Evolutionary conservation across 2,113 vertebrate species (phyloP), one percentile per base, ranked within the genome.

Genomic region (Chloebia gouldiae): DNA sequence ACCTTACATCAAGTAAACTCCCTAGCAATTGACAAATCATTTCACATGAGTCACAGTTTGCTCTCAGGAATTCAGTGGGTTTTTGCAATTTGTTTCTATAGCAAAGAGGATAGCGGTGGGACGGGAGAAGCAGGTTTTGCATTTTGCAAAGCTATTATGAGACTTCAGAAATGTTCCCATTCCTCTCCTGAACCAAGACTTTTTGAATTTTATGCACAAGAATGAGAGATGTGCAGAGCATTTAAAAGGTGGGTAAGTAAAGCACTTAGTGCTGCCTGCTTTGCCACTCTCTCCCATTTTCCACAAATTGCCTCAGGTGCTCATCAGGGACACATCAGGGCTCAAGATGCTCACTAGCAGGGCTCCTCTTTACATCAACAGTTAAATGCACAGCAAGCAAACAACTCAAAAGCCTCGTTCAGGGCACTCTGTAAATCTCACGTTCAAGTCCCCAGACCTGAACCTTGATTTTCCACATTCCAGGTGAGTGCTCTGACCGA

Each of bases 401-500:
- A 71, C 53, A 87, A 44, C 27, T 69, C 24, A 2, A 83, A 71
- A 81, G 60, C 72, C 33, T n/a, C 0, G 13, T 50, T 80, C 44
- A 31, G 80, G 83, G 54, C 65, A 56, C 24, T 78, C 1, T 59
- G 64, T 40, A 75, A 92, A 86, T 64, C 80, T 78, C 94, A 94
- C 2, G 86, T 94, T 92, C 86, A 94, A 96, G 95, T 93, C 91
- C 71, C 63, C 59, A 44, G 80, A 72, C 83, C 88, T 4, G 16
- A 78, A 95, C 94, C 95, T 94, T 88, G 91, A 91, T 93, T 95
- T 96, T 96, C 96, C 95, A 95, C 96, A 97, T 97, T 96, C 95
- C 96, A 96, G 95, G 95, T 97, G 91, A 96, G 77, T 68, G 93
- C 69, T 86, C 80, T 28, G 7, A 86, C 88, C 2, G 0, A 90